Evolutionary conservation across 2,113 vertebrate genomes (phyloP), one percentile per base, ranked within the genome.

Genomic region (Brachyhypopomus occidentalis): DNA sequence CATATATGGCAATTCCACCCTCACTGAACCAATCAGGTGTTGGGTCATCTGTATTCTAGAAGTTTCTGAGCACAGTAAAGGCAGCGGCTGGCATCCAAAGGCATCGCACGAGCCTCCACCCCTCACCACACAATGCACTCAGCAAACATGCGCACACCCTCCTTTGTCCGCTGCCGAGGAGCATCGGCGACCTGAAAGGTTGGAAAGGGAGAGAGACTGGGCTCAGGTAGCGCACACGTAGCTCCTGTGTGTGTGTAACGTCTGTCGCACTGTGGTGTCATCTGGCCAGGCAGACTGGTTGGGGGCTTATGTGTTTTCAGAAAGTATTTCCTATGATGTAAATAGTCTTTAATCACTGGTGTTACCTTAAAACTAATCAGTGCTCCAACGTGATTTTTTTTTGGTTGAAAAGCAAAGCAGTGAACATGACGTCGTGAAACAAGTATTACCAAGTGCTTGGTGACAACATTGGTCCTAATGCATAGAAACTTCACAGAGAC

Each of bases 51-150:
- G 63, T 69, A 36, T 78, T 25, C n/a, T 78, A 59, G 64, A 58
- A 7, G 36, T 34, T 25, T 70, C 52, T 73, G 72, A 73, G 34
- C 36, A 22, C 55, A 78, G 34, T 67, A 4, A 9, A 25, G 56
- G 34, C 20, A 78, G 64, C 76, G 69, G 64, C 76, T 70, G 48
- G 52, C n/a, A 70, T 48, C n/a, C 76, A n/a, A 56, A 58, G 20
- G 52, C 64, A 56, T 20, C n/a, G 19, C 20, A n/a, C 11, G 66
- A 70, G 34, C 36, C 34, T 22, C 36, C 38, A 20, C 19, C 66
- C 36, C 8, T n/a, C n/a, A 38, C 66, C 34, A n/a, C 20, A 41
- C 66, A 70, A 41, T 70, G 11, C 36, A 41, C 8, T 70, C 36
- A 19, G 38, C 36, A n/a, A 70, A 70, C 67, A 70, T n/a, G 69